Evolutionary conservation across 2,113 vertebrate species (phyloP), one percentile per base, ranked within the genome.

Genomic region (Pseudorhombus dupliciocellatus): DNA sequence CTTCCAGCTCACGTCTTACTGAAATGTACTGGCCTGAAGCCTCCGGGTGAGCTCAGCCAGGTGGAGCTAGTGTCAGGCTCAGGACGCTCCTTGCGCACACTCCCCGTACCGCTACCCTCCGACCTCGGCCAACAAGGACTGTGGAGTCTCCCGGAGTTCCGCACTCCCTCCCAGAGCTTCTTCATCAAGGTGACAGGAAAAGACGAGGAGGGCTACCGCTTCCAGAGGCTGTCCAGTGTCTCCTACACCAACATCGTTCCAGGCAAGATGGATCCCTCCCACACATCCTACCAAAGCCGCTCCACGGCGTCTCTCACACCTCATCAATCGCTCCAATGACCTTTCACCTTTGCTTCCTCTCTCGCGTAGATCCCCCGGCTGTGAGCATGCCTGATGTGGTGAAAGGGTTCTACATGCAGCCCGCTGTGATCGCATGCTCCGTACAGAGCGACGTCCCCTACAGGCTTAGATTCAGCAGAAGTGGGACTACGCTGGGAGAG

Each of bases 151-250:
- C 95, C 96, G 0, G 91, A 91, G 0, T 94, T 97, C 73, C 92
- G 44, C 0, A 92, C 93, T 0, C 96, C 97, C 18, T 70, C 75
- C 0, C 95, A 96, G 20, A 96, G 94, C 73, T 98, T 98, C 85
- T 95, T 96, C 72, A 92, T 98, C 83, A 96, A 94, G 86, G 94
- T 95, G 66, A 95, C 90, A 5, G 97, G 97, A 1, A 87, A 93
- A 80, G 97, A 98, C 0, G 80, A 79, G 2, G 91, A 93, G 14
- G 96, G 96, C 5, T 93, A 96, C 77, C 84, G 87, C 37, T 92
- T 98, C 85, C 96, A 97, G 77, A 95, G 97, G n/a, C 92, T 98
- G 77, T 98, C 97, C 0, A 95, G 94, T 15, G 95, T 98, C 74
- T 95, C 96, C 56, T 98, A 97, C 92, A 95, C 90, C 57, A 95